Conservation (phyloP, 2,113 vertebrate genomes). For the Ciconia stormi region DNA sequence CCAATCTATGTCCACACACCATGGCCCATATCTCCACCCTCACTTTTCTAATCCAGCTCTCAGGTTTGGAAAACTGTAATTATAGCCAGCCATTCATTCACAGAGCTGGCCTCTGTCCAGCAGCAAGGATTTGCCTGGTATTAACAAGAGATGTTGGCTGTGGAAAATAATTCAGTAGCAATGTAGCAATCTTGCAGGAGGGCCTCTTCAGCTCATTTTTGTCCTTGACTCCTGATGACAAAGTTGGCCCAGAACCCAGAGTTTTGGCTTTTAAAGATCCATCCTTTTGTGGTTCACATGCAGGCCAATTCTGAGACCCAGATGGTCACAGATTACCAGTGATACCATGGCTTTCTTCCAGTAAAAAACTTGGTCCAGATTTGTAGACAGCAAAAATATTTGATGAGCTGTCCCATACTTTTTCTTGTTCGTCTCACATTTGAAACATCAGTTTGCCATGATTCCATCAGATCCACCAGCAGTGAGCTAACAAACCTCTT, state of each 20-base stretch:
- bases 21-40: neutral
- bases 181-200: neutral
- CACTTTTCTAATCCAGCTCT: neutral
- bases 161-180: neutral
- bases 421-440: neutral
- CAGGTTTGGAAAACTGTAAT: neutral
- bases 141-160: neutral
- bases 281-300: neutral
- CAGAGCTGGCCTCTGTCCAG: neutral
- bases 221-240: neutral
- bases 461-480: neutral
- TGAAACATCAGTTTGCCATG: neutral
- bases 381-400: neutral
- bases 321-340: neutral
- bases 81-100: neutral
- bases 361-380: neutral
- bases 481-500: neutral
- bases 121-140: neutral
- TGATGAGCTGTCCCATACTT: neutral
- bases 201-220: neutral
- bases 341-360: neutral
- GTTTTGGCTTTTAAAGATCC: neutral
- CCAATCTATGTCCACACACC: neutral
- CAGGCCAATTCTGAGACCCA: neutral
- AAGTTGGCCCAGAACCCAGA: accelerated